Conservation (phyloP, 2,797 vertebrate species). For the Coendou prehensilis region DNA sequence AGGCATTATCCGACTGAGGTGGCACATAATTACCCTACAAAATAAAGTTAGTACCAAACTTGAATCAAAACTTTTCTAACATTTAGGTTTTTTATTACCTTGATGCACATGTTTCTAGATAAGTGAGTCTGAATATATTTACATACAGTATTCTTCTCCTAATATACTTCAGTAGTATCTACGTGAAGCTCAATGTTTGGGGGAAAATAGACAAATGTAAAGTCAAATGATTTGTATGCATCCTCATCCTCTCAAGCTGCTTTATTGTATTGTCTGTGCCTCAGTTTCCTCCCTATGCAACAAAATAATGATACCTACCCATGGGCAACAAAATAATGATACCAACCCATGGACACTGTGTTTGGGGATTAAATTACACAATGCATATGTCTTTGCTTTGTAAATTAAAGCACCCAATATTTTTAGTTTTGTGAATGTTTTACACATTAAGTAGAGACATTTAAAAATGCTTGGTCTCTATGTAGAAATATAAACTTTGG, state of each 20-base stretch:
- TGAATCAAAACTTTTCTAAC: constrained; percentile 39
- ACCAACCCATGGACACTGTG: neutral
- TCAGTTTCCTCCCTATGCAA: neutral
- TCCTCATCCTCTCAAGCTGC: neutral
- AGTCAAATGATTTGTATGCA: neutral
- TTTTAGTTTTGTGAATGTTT: constrained; percentile 52
- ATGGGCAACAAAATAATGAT: neutral
- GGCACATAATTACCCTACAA: neutral
- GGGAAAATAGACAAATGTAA: neutral
- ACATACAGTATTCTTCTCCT: neutral
- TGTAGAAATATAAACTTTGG: neutral
- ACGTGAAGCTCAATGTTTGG: neutral
- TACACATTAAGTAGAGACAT: neutral
- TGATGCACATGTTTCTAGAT: neutral
- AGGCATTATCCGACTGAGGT: neutral
- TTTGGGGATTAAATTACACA: neutral
- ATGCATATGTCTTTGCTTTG: neutral
- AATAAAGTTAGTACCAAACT: constrained; percentile 50
- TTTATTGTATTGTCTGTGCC: neutral
- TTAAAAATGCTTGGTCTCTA: neutral
- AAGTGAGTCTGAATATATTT: neutral
- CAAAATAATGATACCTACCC: neutral
- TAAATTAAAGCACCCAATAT: neutral
- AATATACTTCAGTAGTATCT: neutral
- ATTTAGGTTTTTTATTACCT: constrained; percentile 13